phyloP scores from a whole-genome alignment of 2,113 vertebrate species.

The Cephalopterus ornatus region DNA sequence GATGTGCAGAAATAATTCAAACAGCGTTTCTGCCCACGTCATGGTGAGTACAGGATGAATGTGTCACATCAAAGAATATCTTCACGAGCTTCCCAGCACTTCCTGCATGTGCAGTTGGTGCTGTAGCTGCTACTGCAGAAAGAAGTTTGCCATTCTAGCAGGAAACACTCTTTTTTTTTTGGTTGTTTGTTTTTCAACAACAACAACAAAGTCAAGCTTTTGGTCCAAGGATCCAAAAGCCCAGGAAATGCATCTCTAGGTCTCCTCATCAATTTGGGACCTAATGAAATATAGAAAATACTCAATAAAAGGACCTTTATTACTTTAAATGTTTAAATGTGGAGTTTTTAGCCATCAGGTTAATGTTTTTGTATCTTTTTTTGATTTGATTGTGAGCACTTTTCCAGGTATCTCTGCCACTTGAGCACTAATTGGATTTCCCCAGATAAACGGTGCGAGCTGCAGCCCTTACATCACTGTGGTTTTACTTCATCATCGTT shows the following conservation, averaged over 20 bases:
- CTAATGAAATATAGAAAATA: slow-evolving; percentile 84
- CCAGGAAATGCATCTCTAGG: slow-evolving; percentile 78
- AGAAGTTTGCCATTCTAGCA: slow-evolving; percentile 57
- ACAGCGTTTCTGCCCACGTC: not conserved
- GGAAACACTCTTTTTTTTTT: slow-evolving; percentile 62
- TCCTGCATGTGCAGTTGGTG: slow-evolving; percentile 24
- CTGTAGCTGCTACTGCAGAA: slow-evolving; percentile 18
- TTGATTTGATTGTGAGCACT: slow-evolving; percentile 97
- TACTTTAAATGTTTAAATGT: slow-evolving; percentile 83
- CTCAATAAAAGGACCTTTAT: slow-evolving; percentile 83
- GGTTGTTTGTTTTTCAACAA: slow-evolving; percentile 43
- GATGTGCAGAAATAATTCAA: not conserved
- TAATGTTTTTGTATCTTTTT: slow-evolving; percentile 91
- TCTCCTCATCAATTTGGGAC: slow-evolving; percentile 75
- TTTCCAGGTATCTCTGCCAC: slow-evolving; percentile 96
- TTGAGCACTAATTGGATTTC: slow-evolving; percentile 95
- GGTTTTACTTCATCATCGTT: slow-evolving; percentile 77
- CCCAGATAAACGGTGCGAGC: slow-evolving; percentile 90
- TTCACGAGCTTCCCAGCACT: slow-evolving; percentile 15
- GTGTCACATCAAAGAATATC: not conserved
- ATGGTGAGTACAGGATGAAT: not conserved
- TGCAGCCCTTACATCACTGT: slow-evolving; percentile 78
- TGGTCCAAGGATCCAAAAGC: slow-evolving; percentile 71
- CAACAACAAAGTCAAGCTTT: slow-evolving; percentile 47
- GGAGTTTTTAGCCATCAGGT: slow-evolving; percentile 84